Conservation (phyloP, 2,888 invertebrate species). For the Xestia rhomboidea region DNA sequence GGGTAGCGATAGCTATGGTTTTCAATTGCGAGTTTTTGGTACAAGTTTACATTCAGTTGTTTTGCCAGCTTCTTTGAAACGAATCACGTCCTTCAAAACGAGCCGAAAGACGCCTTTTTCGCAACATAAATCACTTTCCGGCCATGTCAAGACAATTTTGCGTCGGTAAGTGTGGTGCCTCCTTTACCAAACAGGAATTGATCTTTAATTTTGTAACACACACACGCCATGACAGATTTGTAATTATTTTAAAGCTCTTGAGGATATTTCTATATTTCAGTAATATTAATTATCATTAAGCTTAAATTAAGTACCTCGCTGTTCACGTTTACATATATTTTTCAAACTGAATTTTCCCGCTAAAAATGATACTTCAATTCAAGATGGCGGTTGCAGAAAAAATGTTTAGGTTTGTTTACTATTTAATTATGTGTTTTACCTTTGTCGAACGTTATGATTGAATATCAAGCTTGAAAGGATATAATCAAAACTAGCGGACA, state of each 20-base stretch:
- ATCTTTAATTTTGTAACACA: conserved; percentile 9
- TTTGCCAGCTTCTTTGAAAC: neutral
- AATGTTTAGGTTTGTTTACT: neutral
- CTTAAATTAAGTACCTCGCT: conserved; percentile 29
- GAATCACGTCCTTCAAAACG: neutral
- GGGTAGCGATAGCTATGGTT: too few relatives aligned
- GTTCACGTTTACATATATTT: conserved; percentile 7
- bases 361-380: conserved; percentile 27
- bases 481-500: neutral
- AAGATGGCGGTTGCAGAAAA: conserved; percentile 42
- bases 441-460: neutral
- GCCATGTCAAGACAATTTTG: neutral
- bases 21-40: too few relatives aligned
- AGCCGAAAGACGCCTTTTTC: neutral
- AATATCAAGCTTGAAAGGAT: neutral
- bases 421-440: neutral
- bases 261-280: conserved; percentile 29
- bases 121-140: neutral
- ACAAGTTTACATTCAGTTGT: neutral
- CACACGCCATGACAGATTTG: conserved; percentile 15
- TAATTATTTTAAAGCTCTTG: conserved; percentile 18
- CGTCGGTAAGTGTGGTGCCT: neutral
- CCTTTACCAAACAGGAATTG: conserved; percentile 42
- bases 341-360: conserved; percentile 12
- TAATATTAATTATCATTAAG: conserved; percentile 35